phyloP scores from a whole-genome alignment of 2,113 vertebrate species.

The Orycteropus afer region DNA sequence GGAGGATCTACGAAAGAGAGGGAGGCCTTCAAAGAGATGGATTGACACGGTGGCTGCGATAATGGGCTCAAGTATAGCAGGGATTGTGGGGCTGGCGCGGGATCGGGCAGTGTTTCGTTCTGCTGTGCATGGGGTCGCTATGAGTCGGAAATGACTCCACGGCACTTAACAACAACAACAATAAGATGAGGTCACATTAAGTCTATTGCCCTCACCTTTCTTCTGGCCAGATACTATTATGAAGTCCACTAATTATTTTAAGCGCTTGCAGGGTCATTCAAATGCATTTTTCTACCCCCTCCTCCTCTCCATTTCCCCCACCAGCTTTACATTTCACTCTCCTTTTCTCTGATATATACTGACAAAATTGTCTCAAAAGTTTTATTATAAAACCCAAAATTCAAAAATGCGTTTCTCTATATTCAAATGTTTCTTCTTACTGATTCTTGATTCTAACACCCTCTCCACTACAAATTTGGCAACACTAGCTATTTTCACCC shows the following conservation, averaged over 20 bases:
- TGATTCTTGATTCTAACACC: background rate
- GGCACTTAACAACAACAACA: too few relatives aligned
- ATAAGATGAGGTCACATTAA: conserved; percentile 23
- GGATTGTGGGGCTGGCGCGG: too few relatives aligned
- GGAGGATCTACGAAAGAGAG: too few relatives aligned
- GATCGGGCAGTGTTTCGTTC: too few relatives aligned
- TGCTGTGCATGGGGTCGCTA: too few relatives aligned
- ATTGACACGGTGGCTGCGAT: too few relatives aligned
- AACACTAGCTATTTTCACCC: background rate
- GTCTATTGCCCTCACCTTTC: background rate
- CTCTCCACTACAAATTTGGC: background rate
- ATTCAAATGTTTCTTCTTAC: background rate
- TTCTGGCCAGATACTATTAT: background rate
- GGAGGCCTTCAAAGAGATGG: too few relatives aligned
- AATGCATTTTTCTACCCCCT: background rate
- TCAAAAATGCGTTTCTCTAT: background rate
- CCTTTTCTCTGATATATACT: background rate
- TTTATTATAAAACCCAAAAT: background rate
- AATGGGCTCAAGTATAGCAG: too few relatives aligned
- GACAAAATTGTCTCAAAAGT: conserved; percentile 10
- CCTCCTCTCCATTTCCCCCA: background rate
- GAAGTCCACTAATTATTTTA: background rate
- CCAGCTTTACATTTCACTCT: background rate
- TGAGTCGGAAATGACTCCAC: too few relatives aligned
- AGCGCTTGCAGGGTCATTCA: background rate